Evolutionary conservation across 2,888 invertebrate species (phyloP).

Genomic region (Campoplex nolae): DNA sequence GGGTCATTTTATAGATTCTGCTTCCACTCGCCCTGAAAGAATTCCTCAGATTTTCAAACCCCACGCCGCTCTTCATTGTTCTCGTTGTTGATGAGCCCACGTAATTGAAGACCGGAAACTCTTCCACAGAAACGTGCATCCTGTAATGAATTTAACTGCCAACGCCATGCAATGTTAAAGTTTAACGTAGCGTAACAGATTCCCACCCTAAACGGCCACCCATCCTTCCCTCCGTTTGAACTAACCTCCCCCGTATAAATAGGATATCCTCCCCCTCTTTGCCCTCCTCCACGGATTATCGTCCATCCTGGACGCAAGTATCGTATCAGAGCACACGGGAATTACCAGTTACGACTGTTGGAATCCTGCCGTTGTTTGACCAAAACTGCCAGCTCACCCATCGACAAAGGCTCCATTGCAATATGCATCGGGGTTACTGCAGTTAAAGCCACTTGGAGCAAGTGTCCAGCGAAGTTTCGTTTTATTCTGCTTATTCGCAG

Average conservation of each 20-base stretch:
- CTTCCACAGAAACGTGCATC: slow-evolving; percentile 38
- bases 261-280: slow-evolving; percentile 12
- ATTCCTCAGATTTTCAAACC: neutral
- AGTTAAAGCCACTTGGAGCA: slow-evolving; percentile 28
- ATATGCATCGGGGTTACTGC: slow-evolving; percentile 43
- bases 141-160: slow-evolving; percentile 63
- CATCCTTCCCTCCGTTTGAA: slow-evolving; percentile 48
- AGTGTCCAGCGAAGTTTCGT: slow-evolving; percentile 20
- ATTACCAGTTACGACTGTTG: slow-evolving; percentile 65
- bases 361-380: slow-evolving; percentile 47
- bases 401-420: slow-evolving; percentile 36
- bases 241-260: slow-evolving; percentile 7
- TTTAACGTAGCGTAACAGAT: slow-evolving; percentile 68
- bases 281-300: slow-evolving; percentile 37
- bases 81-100: slow-evolving; percentile 30
- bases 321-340: slow-evolving; percentile 45
- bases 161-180: slow-evolving; percentile 60
- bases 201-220: slow-evolving; percentile 36
- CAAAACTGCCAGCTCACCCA: slow-evolving; percentile 44
- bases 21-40: slow-evolving; percentile 1
- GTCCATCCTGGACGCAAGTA: slow-evolving; percentile 40
- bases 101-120: slow-evolving; percentile 43
- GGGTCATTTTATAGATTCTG: neutral
- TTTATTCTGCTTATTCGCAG: neutral
- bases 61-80: neutral